A percentile compares a stretch with the other conserved stretches of the same genome.
phyloP scores from a whole-genome alignment of 2,113 vertebrate genomes.

The Plecotus auritus region DNA sequence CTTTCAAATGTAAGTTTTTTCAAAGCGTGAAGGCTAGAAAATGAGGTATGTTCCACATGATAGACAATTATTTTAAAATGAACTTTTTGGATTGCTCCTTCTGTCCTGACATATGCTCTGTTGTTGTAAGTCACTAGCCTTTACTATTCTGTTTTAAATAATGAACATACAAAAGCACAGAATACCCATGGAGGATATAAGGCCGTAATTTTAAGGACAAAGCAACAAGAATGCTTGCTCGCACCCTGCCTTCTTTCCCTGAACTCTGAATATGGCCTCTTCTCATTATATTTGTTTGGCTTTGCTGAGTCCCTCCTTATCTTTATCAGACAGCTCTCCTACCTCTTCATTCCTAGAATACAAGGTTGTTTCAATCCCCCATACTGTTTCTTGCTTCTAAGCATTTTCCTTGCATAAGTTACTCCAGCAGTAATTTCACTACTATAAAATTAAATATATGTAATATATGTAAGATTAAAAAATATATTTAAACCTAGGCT shows the following conservation, averaged over 20 bases:
- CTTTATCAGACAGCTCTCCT: not conserved
- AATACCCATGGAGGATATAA: accelerated
- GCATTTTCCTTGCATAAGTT: not conserved
- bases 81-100: not conserved
- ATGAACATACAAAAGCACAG: not conserved
- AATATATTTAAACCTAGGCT: too few relatives aligned
- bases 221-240: not conserved
- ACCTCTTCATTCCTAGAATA: not conserved
- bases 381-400: not conserved
- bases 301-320: not conserved
- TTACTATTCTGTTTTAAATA: not conserved
- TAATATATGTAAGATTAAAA: not conserved
- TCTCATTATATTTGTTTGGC: not conserved
- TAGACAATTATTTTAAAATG: not conserved
- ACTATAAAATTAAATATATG: not conserved
- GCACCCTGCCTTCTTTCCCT: not conserved
- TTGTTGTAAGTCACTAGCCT: not conserved
- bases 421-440: not conserved
- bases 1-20: constrained; percentile 1
- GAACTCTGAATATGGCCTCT: not conserved
- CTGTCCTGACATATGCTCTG: not conserved
- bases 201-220: not conserved
- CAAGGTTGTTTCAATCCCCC: not conserved
- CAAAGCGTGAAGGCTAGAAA: not conserved
- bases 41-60: not conserved